Base-by-base conservation (phyloP, 2,113 vertebrate species). In the Pheucticus melanocephalus region DNA sequence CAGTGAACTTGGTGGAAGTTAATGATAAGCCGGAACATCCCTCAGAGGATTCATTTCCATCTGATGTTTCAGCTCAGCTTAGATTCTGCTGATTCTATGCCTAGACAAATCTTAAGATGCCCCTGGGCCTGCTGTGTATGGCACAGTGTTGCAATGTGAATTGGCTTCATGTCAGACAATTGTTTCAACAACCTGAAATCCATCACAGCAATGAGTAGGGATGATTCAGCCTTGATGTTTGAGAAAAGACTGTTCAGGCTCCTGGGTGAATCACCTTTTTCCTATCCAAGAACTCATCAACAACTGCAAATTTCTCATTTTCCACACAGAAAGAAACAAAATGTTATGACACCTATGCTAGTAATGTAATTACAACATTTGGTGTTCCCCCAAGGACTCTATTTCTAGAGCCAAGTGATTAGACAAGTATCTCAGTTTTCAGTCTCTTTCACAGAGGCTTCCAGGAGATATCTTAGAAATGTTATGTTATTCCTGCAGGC, bases 341-440 rank as follows among this genome's bases (percentile, higher is more conserved):
- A 92, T 96, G 88, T 95, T 96, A 75, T 94, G 96, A 96, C 86
- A 94, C 82, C 88, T 90, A 71, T 93, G 87, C 69, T 75, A 78
- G 86, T 44, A 92, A 92, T 76, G 82, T 57, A 93, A 95, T 90
- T 95, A 83, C 82, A 97, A 95, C 82, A 96, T 64, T 95, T 95
- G 94, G 44, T 96, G 48, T 69, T 96, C 68, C 94, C 69, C 88
- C 88, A 92, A 82, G 85, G 64, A 39, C 51, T 83, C 63, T 86
- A 21, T 86, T 95, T 87, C 90, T 39, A 70, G 66, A 96, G 90
- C 80, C 85, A 95, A 96, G 47, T 88, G 71, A 96, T 96, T 90
- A 96, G 60, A 89, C 53, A 90, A 92, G 59, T 81, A 78, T 88
- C 82, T 94, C 93, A 92, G 47, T 73, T 97, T 97, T 94, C 90